Evolutionary conservation across 2,888 invertebrate species (phyloP).

Genomic region (Lycophotia porphyrea): DNA sequence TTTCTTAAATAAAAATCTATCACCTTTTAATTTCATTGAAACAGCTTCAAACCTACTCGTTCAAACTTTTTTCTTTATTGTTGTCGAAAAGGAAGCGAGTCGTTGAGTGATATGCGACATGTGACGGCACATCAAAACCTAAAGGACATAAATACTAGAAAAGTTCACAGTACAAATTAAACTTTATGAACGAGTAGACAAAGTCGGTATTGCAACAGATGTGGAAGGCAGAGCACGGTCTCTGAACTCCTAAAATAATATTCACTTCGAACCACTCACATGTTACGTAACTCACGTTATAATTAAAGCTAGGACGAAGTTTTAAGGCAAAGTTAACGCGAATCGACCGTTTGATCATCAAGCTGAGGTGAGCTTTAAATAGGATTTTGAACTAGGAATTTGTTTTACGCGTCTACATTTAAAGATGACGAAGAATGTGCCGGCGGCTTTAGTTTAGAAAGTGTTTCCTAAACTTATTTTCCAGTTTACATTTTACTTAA

Average conservation of each 20-base stretch:
- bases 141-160: constrained; percentile 76
- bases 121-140: constrained; percentile 76
- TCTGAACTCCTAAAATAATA: constrained; percentile 90
- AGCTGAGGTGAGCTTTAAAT: constrained; percentile 45
- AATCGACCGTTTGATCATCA: constrained; percentile 69
- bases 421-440: constrained; percentile 4
- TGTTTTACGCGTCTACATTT: constrained; percentile 31
- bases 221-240: constrained; percentile 75
- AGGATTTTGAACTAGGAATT: constrained; percentile 22
- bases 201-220: constrained; percentile 74
- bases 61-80: constrained; percentile 81
- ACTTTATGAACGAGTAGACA: constrained; percentile 76
- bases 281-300: constrained; percentile 88
- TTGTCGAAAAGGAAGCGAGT: constrained; percentile 88
- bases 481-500: not conserved
- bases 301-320: constrained; percentile 86
- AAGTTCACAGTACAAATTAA: constrained; percentile 74
- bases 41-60: constrained; percentile 69
- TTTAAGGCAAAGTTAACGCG: constrained; percentile 79
- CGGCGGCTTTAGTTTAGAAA: not conserved
- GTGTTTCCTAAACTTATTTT: not conserved
- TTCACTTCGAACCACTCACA: constrained; percentile 87
- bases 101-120: constrained; percentile 90
- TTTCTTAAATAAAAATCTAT: constrained; percentile 61
- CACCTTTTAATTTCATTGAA: constrained; percentile 76